These are phyloP conservation scores for Plagiodera versicolora DNA, from an alignment of 2,888 invertebrate species.

Conservation along the genomic window DNA sequence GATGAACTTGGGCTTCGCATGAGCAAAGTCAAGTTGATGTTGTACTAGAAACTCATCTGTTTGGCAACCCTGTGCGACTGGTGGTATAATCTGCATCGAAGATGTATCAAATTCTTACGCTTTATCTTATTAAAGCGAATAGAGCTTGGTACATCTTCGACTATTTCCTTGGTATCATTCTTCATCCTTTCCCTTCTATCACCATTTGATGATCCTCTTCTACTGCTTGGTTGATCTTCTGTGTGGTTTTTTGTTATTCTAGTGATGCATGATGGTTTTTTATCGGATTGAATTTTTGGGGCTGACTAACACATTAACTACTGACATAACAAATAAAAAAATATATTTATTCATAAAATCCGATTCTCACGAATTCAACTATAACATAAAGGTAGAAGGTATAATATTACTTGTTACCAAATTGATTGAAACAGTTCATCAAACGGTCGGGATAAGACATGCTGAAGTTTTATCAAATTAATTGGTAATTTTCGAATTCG, in stretches of 20 bases:
- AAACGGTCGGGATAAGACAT: no score
- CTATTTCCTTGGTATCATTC: conserved; percentile 29
- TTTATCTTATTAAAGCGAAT: conserved; percentile 27
- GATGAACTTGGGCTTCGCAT: conserved; percentile 44
- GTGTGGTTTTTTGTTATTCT: conserved; percentile 17
- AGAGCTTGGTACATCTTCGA: conserved; percentile 48
- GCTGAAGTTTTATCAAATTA: no score
- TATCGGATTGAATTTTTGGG: conserved; percentile 16
- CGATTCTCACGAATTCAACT: no score
- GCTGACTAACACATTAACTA: background rate
- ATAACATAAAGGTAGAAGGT: no score
- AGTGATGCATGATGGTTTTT: conserved; percentile 20
- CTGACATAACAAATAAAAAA: background rate
- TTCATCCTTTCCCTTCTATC: conserved; percentile 7
- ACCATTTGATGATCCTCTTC: background rate
- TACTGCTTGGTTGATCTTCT: conserved; percentile 15
- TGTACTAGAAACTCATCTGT: conserved; percentile 51
- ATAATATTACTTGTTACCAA: no score
- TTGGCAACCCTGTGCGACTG: conserved; percentile 55
- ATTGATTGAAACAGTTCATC: no score
- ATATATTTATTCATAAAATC: no score
- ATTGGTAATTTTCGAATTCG: no score
- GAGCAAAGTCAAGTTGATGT: conserved; percentile 50
- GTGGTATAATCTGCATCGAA: conserved; percentile 41
- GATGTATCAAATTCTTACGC: conserved; percentile 43